Conservation (phyloP, 2,113 vertebrate species). For the Pedetes capensis region DNA sequence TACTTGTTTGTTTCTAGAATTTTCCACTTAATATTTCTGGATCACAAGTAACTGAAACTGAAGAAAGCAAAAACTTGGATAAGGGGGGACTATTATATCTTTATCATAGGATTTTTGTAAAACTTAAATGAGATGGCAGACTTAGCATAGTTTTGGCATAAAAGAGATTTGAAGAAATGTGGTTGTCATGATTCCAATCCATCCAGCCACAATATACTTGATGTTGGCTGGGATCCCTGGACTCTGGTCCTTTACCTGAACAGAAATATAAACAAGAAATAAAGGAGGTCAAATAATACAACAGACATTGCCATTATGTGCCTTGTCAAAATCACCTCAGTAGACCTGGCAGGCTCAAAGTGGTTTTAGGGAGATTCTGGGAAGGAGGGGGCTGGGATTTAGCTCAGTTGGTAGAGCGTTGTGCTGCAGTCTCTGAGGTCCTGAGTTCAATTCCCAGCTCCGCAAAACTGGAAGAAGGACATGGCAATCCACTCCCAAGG, state of each 20-base stretch:
- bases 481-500: too few species aligned
- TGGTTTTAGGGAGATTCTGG: not conserved
- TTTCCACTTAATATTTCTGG: not conserved
- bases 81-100: not conserved
- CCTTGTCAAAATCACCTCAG: not conserved
- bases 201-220: not conserved
- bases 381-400: too few species aligned
- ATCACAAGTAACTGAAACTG: not conserved
- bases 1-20: not conserved
- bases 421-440: too few species aligned
- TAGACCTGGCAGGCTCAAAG: not conserved
- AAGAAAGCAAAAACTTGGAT: not conserved
- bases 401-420: too few species aligned
- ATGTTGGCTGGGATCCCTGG: not conserved
- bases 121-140: not conserved
- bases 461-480: too few species aligned
- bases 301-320: not conserved
- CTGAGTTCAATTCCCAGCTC: too few species aligned
- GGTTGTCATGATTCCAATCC: not conserved
- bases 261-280: constrained; percentile 24
- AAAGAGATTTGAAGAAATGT: not conserved
- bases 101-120: not conserved
- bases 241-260: not conserved
- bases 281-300: not conserved
- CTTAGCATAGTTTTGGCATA: not conserved